Evolutionary conservation across 2,113 vertebrate genomes (phyloP).

Genomic region (Barbus barbus): DNA sequence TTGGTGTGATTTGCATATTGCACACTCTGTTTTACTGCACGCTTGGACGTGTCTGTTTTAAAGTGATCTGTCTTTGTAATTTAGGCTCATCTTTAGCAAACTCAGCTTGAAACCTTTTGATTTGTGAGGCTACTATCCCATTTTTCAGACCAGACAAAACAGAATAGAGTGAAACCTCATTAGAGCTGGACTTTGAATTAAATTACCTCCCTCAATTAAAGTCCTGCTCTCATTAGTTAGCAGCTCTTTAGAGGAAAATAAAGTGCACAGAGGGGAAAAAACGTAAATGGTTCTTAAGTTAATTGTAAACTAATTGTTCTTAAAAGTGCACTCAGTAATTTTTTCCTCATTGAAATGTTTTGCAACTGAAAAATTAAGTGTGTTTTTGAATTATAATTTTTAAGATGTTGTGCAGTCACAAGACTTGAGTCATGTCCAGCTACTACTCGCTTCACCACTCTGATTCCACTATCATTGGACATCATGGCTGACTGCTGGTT

Average conservation of each 20-base stretch:
- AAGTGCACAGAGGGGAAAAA: slow-evolving; percentile 22
- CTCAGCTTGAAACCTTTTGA: slow-evolving; percentile 21
- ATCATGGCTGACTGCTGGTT: neutral
- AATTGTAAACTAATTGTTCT: neutral
- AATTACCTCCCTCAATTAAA: slow-evolving; percentile 31
- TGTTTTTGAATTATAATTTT: neutral
- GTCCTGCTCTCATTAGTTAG: slow-evolving; percentile 36
- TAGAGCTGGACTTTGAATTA: slow-evolving; percentile 16
- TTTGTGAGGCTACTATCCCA: neutral
- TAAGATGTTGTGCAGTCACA: neutral
- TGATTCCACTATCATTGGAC: neutral
- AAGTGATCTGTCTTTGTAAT: neutral
- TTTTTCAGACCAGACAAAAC: neutral
- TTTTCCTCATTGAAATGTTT: neutral
- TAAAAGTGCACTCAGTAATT: neutral
- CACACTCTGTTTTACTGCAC: neutral
- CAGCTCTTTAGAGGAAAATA: slow-evolving; percentile 21
- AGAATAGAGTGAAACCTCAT: slow-evolving; percentile 2
- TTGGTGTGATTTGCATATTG: neutral
- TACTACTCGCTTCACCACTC: neutral
- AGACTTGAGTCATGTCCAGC: neutral
- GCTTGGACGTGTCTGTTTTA: neutral
- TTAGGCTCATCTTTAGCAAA: neutral
- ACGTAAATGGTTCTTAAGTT: neutral
- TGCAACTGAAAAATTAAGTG: neutral